Conservation (phyloP, 2,113 vertebrate genomes). For the Platysternon megacephalum region DNA sequence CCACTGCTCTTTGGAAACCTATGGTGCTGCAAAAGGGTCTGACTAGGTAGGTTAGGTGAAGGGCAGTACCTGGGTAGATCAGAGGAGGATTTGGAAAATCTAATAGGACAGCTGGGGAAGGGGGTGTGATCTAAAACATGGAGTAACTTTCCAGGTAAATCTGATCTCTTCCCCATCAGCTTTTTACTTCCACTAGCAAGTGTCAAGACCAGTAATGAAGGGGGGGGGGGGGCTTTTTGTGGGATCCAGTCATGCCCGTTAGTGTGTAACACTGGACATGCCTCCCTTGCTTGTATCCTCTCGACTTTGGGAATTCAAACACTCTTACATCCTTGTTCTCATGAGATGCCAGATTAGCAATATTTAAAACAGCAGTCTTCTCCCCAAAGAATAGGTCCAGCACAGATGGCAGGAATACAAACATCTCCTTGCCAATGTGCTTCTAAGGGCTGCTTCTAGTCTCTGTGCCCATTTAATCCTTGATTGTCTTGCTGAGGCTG, state of each 20-base stretch:
- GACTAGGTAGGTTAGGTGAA: neutral
- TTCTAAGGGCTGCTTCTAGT: neutral
- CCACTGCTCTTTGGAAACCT: neutral
- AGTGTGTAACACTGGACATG: neutral
- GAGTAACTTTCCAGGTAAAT: neutral
- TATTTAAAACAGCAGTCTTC: neutral
- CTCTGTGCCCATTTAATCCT: neutral
- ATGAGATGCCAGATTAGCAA: neutral
- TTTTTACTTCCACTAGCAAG: neutral
- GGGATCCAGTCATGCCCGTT: neutral
- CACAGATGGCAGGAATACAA: neutral
- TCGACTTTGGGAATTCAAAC: neutral
- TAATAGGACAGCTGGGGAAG: neutral
- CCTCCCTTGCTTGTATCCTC: neutral
- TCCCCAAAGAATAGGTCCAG: neutral
- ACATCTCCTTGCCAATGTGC: neutral
- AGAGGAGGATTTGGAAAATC: neutral
- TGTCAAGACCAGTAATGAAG: neutral
- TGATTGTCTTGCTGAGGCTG: neutral
- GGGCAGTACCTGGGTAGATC: neutral
- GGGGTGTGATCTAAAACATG: neutral
- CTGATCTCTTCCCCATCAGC: neutral
- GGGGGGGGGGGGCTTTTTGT: neutral
- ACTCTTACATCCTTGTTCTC: neutral
- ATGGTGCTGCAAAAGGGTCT: neutral